phyloP scores from a whole-genome alignment of 1,140 invertebrate species.

The Drosophila erecta region DNA sequence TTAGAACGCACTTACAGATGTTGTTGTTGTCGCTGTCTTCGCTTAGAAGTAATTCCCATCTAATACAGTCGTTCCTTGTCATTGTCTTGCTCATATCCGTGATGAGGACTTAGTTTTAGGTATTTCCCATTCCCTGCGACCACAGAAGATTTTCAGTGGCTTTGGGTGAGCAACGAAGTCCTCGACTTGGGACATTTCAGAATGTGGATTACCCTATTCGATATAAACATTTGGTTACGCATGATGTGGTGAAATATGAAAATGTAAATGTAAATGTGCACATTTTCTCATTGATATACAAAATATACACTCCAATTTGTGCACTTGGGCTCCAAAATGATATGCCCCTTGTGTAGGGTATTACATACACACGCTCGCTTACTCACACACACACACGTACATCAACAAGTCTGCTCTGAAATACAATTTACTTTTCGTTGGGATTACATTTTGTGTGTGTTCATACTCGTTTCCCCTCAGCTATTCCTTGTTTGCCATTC shows the following conservation, averaged over 20 bases:
- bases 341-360: constrained; percentile 7
- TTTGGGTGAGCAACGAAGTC: constrained; percentile 12
- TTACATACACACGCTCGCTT: constrained; percentile 10
- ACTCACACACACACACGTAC: constrained; percentile 23
- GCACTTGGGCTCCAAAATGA: background rate
- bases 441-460: constrained; percentile 70
- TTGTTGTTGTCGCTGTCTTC: constrained; percentile 17
- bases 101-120: constrained; percentile 60
- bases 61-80: constrained; percentile 53
- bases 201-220: background rate
- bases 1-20: constrained; percentile 18
- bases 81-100: constrained; percentile 61
- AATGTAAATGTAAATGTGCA: no score
- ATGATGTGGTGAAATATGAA: background rate
- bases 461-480: constrained; percentile 41
- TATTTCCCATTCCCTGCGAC: constrained; percentile 6
- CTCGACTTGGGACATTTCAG: background rate
- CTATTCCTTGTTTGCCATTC: constrained; percentile 70
- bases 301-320: background rate
- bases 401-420: constrained; percentile 79
- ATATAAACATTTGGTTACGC: background rate
- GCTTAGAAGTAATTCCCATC: constrained; percentile 48
- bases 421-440: constrained; percentile 77
- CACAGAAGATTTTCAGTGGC: constrained; percentile 32
- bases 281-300: no score